phyloP scores from a whole-genome alignment of 1,140 invertebrate genomes.

The Drosophila melanica region DNA sequence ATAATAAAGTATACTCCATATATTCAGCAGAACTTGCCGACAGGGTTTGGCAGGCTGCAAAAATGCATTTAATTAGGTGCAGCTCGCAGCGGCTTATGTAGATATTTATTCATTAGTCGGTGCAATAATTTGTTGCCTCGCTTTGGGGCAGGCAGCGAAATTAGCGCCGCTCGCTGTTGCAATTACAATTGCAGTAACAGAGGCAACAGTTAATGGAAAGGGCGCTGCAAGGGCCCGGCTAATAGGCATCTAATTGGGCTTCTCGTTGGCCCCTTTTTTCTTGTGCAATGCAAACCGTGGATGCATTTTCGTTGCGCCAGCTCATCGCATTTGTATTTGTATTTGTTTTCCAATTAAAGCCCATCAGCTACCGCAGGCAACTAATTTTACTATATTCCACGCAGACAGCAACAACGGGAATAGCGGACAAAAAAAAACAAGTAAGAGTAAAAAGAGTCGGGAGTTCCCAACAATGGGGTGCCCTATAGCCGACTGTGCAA shows the following conservation, averaged over 20 bases:
- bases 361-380: slow-evolving; percentile 65
- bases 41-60: slow-evolving; percentile 13
- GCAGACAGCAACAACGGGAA: slow-evolving; percentile 36
- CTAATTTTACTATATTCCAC: slow-evolving; percentile 67
- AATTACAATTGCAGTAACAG: slow-evolving; percentile 35
- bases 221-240: slow-evolving; percentile 21
- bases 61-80: slow-evolving; percentile 39
- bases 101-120: slow-evolving; percentile 77
- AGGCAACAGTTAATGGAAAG: slow-evolving; percentile 5
- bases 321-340: slow-evolving; percentile 21
- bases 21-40: background rate
- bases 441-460: background rate
- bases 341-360: slow-evolving; percentile 75
- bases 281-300: slow-evolving; percentile 12
- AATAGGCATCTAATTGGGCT: slow-evolving; percentile 75
- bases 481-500: too few species aligned
- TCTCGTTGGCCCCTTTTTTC: slow-evolving; percentile 27
- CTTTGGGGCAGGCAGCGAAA: slow-evolving; percentile 44
- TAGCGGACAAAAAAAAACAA: background rate
- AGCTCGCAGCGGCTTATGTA: slow-evolving; percentile 17
- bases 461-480: too few species aligned
- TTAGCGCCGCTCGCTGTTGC: slow-evolving; percentile 38
- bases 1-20: slow-evolving; percentile 1
- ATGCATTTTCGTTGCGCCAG: slow-evolving; percentile 25
- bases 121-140: slow-evolving; percentile 58